Evolutionary conservation across 2,797 vertebrate genomes (phyloP).

Genomic region (Salarias fasciatus): DNA sequence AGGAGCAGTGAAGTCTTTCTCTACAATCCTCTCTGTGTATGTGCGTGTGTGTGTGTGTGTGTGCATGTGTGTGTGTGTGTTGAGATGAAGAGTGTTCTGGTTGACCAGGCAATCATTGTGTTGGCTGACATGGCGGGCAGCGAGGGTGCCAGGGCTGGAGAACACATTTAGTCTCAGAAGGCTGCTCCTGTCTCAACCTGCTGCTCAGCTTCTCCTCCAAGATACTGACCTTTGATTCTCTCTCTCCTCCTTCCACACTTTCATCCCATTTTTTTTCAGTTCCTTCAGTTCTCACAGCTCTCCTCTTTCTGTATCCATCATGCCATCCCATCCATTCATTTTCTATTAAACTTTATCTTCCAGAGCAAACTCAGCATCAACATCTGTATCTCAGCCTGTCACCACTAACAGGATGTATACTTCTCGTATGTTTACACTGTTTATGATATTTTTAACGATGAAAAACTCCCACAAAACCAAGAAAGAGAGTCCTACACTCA

Average conservation of each 20-base stretch:
- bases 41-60: conserved; percentile 14
- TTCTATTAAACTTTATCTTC: neutral
- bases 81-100: conserved; percentile 43
- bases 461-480: too few species aligned
- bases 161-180: conserved; percentile 68
- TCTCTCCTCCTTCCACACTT: neutral
- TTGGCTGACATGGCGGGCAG: conserved; percentile 54
- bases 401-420: too few species aligned
- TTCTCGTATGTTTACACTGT: too few species aligned
- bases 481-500: too few species aligned
- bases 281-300: neutral
- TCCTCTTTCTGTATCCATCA: neutral
- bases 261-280: neutral
- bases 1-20: conserved; percentile 32
- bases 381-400: too few species aligned
- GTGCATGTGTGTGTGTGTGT: conserved; percentile 34
- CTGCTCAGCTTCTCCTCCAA: conserved; percentile 49
- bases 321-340: neutral
- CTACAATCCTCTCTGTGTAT: conserved; percentile 4
- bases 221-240: conserved; percentile 37
- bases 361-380: neutral
- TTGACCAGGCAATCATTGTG: conserved; percentile 64
- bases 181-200: conserved; percentile 65
- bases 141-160: conserved; percentile 51
- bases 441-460: too few species aligned